Conservation (phyloP, 1,140 invertebrate genomes). For the Saxidomus purpurata region DNA sequence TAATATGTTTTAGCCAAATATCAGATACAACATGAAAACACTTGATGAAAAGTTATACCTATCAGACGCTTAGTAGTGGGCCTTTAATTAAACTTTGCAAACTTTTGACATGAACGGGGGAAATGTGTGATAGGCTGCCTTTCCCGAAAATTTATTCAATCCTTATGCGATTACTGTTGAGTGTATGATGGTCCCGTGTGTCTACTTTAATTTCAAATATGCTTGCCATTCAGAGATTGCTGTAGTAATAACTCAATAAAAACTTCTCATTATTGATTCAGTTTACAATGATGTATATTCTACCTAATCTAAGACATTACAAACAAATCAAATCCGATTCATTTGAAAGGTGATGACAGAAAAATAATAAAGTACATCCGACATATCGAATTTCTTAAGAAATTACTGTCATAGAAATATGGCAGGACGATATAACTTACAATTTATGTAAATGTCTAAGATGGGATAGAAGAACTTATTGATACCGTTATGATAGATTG, state of each 20-base stretch:
- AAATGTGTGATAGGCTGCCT: too few species aligned
- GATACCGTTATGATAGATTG: too few species aligned
- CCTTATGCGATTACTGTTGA: too few species aligned
- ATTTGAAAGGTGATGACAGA: constrained; percentile 33
- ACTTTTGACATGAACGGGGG: too few species aligned
- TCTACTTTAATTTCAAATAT: not conserved
- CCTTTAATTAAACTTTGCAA: too few species aligned
- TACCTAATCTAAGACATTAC: constrained; percentile 41
- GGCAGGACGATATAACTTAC: not conserved
- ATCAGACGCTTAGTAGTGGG: too few species aligned
- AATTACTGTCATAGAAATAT: not conserved
- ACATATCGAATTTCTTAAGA: not conserved
- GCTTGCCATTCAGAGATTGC: not conserved
- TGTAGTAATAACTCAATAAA: not conserved
- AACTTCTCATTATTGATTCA: constrained; percentile 32
- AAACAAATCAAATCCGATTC: constrained; percentile 44
- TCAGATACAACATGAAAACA: too few species aligned
- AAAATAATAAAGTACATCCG: constrained; percentile 37
- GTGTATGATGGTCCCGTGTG: not conserved
- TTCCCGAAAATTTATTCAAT: too few species aligned
- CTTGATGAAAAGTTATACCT: too few species aligned
- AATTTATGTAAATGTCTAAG: too few species aligned
- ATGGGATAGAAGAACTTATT: too few species aligned
- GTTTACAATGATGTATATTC: not conserved
- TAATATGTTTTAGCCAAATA: too few species aligned